Evolutionary conservation across 2,888 invertebrate genomes (phyloP).

Genomic region (Alcis repandata): DNA sequence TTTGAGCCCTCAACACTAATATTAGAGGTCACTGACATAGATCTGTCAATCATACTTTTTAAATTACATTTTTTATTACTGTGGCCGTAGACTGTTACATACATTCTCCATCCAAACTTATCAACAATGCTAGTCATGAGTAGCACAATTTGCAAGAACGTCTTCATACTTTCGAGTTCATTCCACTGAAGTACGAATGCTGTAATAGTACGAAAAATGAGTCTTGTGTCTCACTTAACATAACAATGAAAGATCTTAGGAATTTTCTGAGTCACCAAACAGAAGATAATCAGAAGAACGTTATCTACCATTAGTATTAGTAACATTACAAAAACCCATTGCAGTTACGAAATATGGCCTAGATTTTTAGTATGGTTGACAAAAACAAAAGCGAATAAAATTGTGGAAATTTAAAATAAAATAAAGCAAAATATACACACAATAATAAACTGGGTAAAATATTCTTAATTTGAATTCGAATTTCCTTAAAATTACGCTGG

Average conservation of each 20-base stretch:
- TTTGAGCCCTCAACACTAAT: too few species aligned
- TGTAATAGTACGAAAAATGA: neutral
- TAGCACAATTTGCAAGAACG: neutral
- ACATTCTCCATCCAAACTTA: neutral
- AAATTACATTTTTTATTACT: too few species aligned
- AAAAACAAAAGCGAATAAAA: too few species aligned
- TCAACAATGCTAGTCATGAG: too few species aligned
- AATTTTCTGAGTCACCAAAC: constrained; percentile 8
- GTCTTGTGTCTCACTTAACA: constrained; percentile 1
- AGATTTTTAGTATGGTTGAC: neutral
- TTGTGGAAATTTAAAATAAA: too few species aligned
- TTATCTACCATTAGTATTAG: neutral
- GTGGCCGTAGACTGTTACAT: neutral
- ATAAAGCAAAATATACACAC: too few species aligned
- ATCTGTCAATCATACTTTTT: constrained; percentile 34
- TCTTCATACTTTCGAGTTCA: neutral
- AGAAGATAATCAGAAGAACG: neutral
- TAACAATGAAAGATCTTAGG: neutral
- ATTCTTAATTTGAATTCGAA: too few species aligned
- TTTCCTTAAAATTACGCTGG: too few species aligned
- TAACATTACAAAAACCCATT: constrained; percentile 3
- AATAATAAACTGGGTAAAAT: too few species aligned
- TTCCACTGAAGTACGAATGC: neutral
- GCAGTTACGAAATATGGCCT: neutral
- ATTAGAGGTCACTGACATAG: constrained; percentile 27